Percentiles rank a stretch among this genome's conserved stretches.
phyloP scores from a whole-genome alignment of 2,113 vertebrate species.

The Cryptoleucopteryx plumbea region DNA sequence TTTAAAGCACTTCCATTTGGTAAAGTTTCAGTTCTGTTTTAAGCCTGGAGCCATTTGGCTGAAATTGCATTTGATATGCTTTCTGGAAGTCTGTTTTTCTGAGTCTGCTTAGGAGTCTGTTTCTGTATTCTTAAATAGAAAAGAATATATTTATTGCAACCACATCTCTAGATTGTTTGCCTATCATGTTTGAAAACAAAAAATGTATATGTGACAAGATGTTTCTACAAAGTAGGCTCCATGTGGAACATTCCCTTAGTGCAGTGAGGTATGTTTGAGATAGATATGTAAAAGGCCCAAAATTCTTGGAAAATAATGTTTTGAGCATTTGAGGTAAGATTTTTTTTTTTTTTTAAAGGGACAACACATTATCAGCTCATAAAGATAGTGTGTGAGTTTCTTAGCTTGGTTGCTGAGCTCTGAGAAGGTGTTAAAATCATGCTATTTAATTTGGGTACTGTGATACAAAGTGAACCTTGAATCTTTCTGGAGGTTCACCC shows the following conservation, averaged over 20 bases:
- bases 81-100: not conserved
- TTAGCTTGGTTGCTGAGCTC: not conserved
- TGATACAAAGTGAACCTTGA: not conserved
- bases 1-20: constrained; percentile 25
- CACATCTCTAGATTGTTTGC: not conserved
- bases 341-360: not conserved
- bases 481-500: not conserved
- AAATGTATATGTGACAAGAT: not conserved
- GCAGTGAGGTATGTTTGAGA: not conserved
- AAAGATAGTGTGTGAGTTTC: not conserved
- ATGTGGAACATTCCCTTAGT: not conserved
- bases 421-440: not conserved
- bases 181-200: not conserved
- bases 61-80: not conserved
- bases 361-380: not conserved
- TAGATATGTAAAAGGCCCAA: not conserved
- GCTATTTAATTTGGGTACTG: not conserved
- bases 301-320: not conserved
- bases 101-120: not conserved
- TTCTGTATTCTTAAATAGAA: not conserved
- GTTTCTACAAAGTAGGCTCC: not conserved
- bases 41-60: not conserved
- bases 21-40: not conserved
- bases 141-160: not conserved
- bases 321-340: not conserved